These are phyloP conservation scores for Pagrus major DNA, from an alignment of 2,113 vertebrate species.

Conservation along the genomic window DNA sequence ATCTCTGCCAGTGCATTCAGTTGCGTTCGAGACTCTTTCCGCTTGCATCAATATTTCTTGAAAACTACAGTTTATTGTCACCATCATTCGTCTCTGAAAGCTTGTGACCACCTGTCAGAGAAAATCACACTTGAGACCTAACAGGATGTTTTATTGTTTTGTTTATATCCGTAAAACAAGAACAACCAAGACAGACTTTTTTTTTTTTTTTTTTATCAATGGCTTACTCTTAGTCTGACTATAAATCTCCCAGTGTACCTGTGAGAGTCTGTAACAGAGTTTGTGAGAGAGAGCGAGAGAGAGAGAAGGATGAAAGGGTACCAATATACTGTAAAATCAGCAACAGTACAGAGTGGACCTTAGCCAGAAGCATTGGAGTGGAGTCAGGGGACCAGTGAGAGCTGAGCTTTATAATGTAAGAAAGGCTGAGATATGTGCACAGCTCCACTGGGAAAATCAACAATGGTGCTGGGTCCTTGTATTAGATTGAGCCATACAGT, in stretches of 20 bases:
- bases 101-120: slow-evolving; percentile 33
- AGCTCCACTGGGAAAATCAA: slow-evolving; percentile 36
- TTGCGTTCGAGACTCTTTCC: not conserved
- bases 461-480: slow-evolving; percentile 6
- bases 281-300: not conserved
- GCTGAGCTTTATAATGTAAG: slow-evolving; percentile 28
- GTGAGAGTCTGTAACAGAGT: slow-evolving; percentile 10
- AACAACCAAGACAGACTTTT: slow-evolving; percentile 16
- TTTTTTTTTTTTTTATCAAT: slow-evolving; percentile 39
- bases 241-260: slow-evolving; percentile 42
- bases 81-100: slow-evolving; percentile 45
- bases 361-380: slow-evolving; percentile 26
- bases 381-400: slow-evolving; percentile 33
- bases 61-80: slow-evolving; percentile 48
- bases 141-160: slow-evolving; percentile 38
- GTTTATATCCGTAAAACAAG: slow-evolving; percentile 28
- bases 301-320: slow-evolving; percentile 3
- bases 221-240: slow-evolving; percentile 13
- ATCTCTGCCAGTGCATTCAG: slow-evolving; percentile 4
- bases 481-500: not conserved
- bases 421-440: slow-evolving; percentile 30
- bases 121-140: slow-evolving; percentile 40
- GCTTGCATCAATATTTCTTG: slow-evolving; percentile 49
- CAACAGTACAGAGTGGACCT: slow-evolving; percentile 18
- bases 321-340: slow-evolving; percentile 13